Evolutionary conservation across 2,113 vertebrate genomes (phyloP).

Genomic region (Centropristis striata): DNA sequence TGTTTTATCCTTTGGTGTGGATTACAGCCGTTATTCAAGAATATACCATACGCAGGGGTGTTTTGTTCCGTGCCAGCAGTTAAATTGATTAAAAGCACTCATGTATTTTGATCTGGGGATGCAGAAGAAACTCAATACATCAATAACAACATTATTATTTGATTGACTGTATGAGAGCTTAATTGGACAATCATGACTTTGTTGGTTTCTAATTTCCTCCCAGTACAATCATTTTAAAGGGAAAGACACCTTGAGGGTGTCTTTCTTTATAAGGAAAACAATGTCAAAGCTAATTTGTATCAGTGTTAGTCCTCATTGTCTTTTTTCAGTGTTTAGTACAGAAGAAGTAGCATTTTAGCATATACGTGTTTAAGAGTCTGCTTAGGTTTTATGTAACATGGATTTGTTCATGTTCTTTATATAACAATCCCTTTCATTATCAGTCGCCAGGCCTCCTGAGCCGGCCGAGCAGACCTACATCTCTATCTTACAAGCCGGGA

Average conservation of each 20-base stretch:
- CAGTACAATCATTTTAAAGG: constrained; percentile 4
- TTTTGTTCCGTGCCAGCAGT: constrained; percentile 45
- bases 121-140: constrained; percentile 33
- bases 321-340: constrained; percentile 27
- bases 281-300: constrained; percentile 2
- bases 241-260: neutral
- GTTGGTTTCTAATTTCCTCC: constrained; percentile 25
- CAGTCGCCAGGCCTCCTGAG: constrained; percentile 1
- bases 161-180: constrained; percentile 2
- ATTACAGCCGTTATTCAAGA: constrained; percentile 84
- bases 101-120: constrained; percentile 29
- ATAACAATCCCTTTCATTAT: constrained; percentile 22
- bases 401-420: constrained; percentile 14
- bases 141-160: constrained; percentile 30
- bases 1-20: constrained; percentile 90
- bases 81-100: constrained; percentile 23
- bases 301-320: constrained; percentile 31
- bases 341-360: constrained; percentile 33
- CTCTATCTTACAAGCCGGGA: constrained; percentile 98
- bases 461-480: constrained; percentile 82
- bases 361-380: constrained; percentile 52
- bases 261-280: constrained; percentile 1
- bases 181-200: constrained; percentile 21
- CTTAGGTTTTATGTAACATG: constrained; percentile 64
- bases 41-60: constrained; percentile 24